A percentile compares a stretch with the other conserved stretches of the same genome.
Evolutionary conservation across 2,888 invertebrate genomes (phyloP).

Genomic region (Acleris emargana): DNA sequence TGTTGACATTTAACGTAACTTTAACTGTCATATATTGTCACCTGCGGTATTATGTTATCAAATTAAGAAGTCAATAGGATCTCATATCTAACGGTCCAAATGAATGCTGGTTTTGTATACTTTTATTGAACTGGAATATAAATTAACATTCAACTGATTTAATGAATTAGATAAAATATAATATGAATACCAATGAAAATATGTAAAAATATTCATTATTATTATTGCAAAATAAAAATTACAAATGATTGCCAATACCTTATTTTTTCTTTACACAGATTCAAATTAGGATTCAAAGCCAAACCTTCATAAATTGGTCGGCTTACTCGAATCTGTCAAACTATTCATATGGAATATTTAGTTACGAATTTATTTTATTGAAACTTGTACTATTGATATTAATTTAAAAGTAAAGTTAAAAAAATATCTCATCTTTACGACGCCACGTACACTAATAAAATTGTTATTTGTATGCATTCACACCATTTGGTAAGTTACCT

Average conservation of each 20-base stretch:
- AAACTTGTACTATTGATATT: neutral
- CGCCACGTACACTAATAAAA: neutral
- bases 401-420: conserved; percentile 12
- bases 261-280: neutral
- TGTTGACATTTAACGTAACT: conserved; percentile 33
- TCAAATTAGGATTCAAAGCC: neutral
- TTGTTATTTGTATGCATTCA: conserved; percentile 11
- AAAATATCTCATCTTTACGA: neutral
- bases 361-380: conserved; percentile 19
- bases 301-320: conserved; percentile 8
- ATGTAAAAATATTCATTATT: too few relatives aligned
- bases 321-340: conserved; percentile 5
- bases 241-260: too few relatives aligned
- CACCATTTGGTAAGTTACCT: conserved; percentile 31
- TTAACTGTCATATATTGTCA: conserved; percentile 9
- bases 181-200: too few relatives aligned
- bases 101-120: neutral
- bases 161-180: too few relatives aligned
- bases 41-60: conserved; percentile 1
- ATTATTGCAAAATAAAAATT: too few relatives aligned
- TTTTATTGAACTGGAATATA: too few relatives aligned
- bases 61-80: conserved; percentile 6
- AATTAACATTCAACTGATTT: too few relatives aligned
- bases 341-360: conserved; percentile 9
- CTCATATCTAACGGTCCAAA: neutral